phyloP scores from a whole-genome alignment of 92 coral and sea anemone genomes.

The Porites lobata region DNA sequence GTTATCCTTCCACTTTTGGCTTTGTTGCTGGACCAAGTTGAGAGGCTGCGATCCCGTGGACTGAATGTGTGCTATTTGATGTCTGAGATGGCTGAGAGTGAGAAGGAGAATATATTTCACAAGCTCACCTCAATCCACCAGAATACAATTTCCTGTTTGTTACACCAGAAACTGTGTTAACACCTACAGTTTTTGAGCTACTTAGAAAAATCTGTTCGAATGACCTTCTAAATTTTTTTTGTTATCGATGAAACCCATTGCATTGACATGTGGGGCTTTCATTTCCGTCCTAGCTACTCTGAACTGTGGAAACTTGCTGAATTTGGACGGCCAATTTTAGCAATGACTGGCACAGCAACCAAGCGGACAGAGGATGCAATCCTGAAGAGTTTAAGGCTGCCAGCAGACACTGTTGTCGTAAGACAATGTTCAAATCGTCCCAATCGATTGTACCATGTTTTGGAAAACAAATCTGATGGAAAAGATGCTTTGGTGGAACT shows the following conservation, averaged over 20 bases:
- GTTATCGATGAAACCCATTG: conserved; percentile 77
- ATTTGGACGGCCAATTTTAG: conserved; percentile 39
- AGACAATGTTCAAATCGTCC: conserved; percentile 47
- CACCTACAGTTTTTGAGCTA: conserved; percentile 17
- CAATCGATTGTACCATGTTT: conserved; percentile 46
- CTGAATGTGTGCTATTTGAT: conserved; percentile 67
- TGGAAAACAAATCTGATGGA: conserved; percentile 62
- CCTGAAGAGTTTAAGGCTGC: conserved; percentile 21
- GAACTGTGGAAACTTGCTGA: conserved; percentile 34
- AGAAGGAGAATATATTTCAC: conserved; percentile 51
- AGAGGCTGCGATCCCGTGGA: conserved; percentile 48
- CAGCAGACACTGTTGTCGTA: conserved; percentile 34
- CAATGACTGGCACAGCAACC: conserved; percentile 70
- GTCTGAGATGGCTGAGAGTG: conserved; percentile 51
- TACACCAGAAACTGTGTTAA: conserved; percentile 66
- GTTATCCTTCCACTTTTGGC: conserved; percentile 65
- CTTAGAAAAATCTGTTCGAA: conserved; percentile 20
- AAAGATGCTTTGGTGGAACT: conserved; percentile 27
- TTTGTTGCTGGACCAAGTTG: conserved; percentile 72
- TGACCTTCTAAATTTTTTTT: conserved; percentile 29
- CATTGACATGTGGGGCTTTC: conserved; percentile 77
- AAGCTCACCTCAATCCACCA: conserved; percentile 41
- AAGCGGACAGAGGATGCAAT: conserved; percentile 54
- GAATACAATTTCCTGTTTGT: conserved; percentile 58
- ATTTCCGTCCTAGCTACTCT: conserved; percentile 69